Percentiles rank a stretch among this genome's conserved stretches.
phyloP scores from a whole-genome alignment of 2,797 vertebrate species.

The Eurystomus glaucurus region DNA sequence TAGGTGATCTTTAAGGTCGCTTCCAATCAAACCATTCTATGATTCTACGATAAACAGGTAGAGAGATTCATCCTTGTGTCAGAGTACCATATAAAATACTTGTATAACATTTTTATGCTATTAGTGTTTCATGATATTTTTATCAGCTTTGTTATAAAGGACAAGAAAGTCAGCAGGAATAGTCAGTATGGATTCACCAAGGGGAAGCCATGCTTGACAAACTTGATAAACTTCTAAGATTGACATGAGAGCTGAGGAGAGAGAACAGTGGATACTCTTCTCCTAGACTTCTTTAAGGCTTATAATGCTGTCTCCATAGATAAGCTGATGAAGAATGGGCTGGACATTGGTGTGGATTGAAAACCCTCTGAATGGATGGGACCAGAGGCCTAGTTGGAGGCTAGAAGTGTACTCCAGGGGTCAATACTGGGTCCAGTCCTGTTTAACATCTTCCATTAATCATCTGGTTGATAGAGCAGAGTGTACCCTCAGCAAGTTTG shows the following conservation, averaged over 20 bases:
- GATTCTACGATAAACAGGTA: neutral
- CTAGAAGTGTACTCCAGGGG: neutral
- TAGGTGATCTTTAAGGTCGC: too few relatives aligned
- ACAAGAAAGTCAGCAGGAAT: neutral
- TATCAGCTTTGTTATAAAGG: neutral
- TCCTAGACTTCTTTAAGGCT: neutral
- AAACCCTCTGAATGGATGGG: neutral
- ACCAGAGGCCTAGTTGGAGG: neutral
- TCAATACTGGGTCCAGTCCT: neutral
- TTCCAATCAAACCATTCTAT: too few relatives aligned
- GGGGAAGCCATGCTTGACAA: neutral
- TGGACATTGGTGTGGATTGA: neutral
- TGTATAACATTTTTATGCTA: neutral
- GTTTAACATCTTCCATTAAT: neutral
- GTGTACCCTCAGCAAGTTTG: neutral
- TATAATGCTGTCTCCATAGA: neutral
- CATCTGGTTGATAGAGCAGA: neutral
- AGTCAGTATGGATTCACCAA: neutral
- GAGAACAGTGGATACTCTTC: neutral
- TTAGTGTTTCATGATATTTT: neutral
- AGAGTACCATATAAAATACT: neutral
- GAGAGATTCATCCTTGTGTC: neutral
- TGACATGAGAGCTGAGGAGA: neutral
- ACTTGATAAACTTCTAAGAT: neutral
- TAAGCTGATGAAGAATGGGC: neutral